Evolutionary conservation across 2,113 vertebrate species (phyloP).

Genomic region (Petrocephalus microphthalmus): DNA sequence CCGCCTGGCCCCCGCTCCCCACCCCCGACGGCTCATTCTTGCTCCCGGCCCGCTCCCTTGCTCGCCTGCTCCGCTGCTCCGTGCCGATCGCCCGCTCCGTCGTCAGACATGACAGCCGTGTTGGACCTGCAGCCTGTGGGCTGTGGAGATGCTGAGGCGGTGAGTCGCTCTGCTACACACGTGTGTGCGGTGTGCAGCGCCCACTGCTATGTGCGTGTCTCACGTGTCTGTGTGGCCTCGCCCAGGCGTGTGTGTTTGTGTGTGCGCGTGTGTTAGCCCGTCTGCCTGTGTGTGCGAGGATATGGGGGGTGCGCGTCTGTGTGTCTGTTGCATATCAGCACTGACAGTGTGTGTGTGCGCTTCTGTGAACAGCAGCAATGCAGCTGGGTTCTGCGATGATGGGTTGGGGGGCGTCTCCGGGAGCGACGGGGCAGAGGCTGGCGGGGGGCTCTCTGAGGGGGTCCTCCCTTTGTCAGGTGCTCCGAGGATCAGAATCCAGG

Average conservation of each 20-base stretch:
- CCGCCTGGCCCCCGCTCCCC: slow-evolving; percentile 28
- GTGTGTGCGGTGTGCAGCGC: slow-evolving; percentile 16
- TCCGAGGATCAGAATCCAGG: neutral
- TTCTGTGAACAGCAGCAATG: no score
- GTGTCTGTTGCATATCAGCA: neutral
- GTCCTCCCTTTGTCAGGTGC: slow-evolving; percentile 6
- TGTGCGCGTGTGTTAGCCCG: neutral
- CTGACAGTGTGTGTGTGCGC: neutral
- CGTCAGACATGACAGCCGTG: slow-evolving; percentile 61
- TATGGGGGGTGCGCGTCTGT: neutral
- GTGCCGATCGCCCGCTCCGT: slow-evolving; percentile 26
- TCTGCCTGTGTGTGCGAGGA: neutral
- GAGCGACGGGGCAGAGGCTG: neutral
- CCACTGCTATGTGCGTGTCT: neutral
- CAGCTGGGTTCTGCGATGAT: neutral
- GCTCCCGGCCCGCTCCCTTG: slow-evolving; percentile 6
- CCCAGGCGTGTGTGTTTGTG: neutral
- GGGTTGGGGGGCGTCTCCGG: neutral
- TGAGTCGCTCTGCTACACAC: slow-evolving; percentile 46
- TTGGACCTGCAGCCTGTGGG: slow-evolving; percentile 68
- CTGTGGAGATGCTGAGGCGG: slow-evolving; percentile 60
- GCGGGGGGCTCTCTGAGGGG: neutral
- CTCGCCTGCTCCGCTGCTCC: slow-evolving; percentile 35
- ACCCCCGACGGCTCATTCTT: slow-evolving; percentile 23
- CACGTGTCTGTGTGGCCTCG: neutral